Evolutionary conservation across 2,888 invertebrate species (phyloP).

Genomic region (Hymenopus coronatus): DNA sequence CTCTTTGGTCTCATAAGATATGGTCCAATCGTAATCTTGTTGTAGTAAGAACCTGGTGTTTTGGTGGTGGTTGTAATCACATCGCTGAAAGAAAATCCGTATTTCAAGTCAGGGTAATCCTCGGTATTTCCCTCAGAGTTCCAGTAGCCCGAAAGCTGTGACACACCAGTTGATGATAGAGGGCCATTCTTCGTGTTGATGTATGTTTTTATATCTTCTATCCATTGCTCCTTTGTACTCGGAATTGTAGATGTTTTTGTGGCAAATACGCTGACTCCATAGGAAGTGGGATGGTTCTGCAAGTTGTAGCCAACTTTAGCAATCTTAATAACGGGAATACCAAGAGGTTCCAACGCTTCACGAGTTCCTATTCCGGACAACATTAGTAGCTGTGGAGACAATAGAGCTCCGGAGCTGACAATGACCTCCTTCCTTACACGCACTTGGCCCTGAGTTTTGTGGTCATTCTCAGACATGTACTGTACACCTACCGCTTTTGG

Average conservation of each 20-base stretch:
- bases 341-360: background rate
- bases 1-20: slow-evolving; percentile 63
- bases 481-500: background rate
- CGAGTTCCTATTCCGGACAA: background rate
- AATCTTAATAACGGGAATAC: slow-evolving; percentile 13
- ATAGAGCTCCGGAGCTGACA: slow-evolving; percentile 34
- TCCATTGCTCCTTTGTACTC: background rate
- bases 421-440: slow-evolving; percentile 32
- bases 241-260: background rate
- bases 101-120: background rate
- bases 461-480: background rate
- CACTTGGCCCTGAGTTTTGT: background rate
- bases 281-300: slow-evolving; percentile 49
- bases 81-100: background rate
- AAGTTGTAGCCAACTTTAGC: slow-evolving; percentile 50
- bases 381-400: slow-evolving; percentile 23
- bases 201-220: background rate
- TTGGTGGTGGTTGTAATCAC: background rate
- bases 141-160: background rate
- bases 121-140: background rate
- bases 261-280: background rate
- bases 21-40: slow-evolving; percentile 53
- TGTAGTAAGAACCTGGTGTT: slow-evolving; percentile 32
- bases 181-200: slow-evolving; percentile 11
- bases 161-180: background rate